Percentiles rank a stretch among this genome's conserved stretches.
phyloP scores from a whole-genome alignment of 2,113 vertebrate species.

The Phyllopteryx taeniolatus region DNA sequence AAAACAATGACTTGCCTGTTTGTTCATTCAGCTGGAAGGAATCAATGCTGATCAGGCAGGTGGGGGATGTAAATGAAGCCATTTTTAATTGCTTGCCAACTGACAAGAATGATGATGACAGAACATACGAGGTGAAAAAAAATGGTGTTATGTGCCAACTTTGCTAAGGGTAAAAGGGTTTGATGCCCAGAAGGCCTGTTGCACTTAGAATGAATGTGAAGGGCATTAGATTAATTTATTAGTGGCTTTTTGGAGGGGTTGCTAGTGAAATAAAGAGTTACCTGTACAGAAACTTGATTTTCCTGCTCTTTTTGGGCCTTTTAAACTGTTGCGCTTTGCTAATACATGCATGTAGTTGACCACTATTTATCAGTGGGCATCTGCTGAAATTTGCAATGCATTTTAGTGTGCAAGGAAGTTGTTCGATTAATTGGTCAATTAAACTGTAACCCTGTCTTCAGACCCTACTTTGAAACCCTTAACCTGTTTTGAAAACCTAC shows the following conservation, averaged over 20 bases:
- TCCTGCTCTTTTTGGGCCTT: not conserved
- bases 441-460: too few species aligned
- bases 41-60: slow-evolving; percentile 7
- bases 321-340: not conserved
- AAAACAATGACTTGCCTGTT: not conserved
- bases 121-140: not conserved
- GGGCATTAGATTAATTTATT: slow-evolving; percentile 72
- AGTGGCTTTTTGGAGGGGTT: slow-evolving; percentile 54
- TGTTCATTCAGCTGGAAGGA: slow-evolving; percentile 6
- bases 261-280: slow-evolving; percentile 73
- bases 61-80: slow-evolving; percentile 26
- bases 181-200: slow-evolving; percentile 53
- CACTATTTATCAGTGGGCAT: too few species aligned
- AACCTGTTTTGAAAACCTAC: too few species aligned
- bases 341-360: not conserved
- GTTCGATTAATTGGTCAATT: too few species aligned
- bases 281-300: slow-evolving; percentile 17
- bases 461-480: too few species aligned
- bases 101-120: slow-evolving; percentile 8
- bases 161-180: slow-evolving; percentile 33
- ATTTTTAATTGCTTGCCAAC: slow-evolving; percentile 55
- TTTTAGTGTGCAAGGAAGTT: too few species aligned
- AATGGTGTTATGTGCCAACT: slow-evolving; percentile 36
- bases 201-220: slow-evolving; percentile 64
- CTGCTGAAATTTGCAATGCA: too few species aligned